Evolutionary conservation across 1,140 invertebrate genomes (phyloP).

Genomic region (Popillia japonica): DNA sequence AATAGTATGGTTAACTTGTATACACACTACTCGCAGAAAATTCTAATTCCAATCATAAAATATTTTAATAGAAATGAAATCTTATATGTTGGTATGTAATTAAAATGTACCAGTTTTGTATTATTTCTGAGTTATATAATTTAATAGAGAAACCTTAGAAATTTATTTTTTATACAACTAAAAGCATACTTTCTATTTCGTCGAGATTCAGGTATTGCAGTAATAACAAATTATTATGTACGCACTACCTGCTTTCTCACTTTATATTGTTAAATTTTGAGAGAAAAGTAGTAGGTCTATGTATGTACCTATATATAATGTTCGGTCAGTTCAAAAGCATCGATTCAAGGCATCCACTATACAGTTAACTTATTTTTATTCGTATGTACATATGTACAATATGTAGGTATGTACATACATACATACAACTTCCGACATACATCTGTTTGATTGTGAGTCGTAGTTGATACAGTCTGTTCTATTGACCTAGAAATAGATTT

Average conservation of each 20-base stretch:
- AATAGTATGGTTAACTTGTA: too few species aligned
- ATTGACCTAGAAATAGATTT: slow-evolving; percentile 23
- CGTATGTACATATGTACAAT: neutral
- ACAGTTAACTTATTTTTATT: neutral
- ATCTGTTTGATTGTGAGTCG: too few species aligned
- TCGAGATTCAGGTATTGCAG: neutral
- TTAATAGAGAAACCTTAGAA: neutral
- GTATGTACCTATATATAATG: neutral
- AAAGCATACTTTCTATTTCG: slow-evolving; percentile 8
- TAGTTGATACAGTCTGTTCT: neutral
- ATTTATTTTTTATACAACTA: neutral
- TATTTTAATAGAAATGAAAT: too few species aligned
- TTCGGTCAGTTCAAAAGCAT: neutral
- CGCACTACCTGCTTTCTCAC: neutral
- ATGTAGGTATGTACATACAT: neutral
- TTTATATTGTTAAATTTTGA: neutral
- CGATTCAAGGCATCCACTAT: neutral
- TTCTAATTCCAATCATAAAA: too few species aligned
- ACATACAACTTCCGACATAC: neutral
- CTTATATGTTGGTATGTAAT: too few species aligned
- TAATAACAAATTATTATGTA: neutral
- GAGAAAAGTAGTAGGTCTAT: neutral
- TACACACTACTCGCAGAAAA: too few species aligned
- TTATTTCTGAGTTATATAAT: neutral
- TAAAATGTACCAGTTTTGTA: too few species aligned